These are phyloP conservation scores for Ptychochromis oligacanthus DNA, from an alignment of 2,113 vertebrate species.

Conservation along the genomic window DNA sequence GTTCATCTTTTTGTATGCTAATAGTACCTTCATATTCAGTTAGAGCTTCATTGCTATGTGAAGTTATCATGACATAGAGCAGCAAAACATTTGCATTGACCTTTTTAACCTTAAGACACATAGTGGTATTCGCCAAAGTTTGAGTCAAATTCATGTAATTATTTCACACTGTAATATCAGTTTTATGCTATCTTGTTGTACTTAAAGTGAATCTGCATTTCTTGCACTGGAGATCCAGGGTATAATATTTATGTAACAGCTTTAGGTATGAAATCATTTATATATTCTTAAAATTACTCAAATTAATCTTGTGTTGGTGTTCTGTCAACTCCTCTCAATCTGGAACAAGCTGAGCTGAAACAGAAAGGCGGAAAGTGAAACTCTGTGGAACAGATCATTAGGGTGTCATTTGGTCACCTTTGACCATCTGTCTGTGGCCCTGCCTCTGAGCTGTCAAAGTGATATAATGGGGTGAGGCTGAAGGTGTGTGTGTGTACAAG, in stretches of 20 bases:
- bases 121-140: background rate
- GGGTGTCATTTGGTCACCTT: slow-evolving; percentile 51
- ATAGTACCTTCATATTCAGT: background rate
- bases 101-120: background rate
- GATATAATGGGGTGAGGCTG: slow-evolving; percentile 54
- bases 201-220: background rate
- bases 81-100: background rate
- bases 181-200: background rate
- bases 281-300: background rate
- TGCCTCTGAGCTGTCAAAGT: slow-evolving; percentile 48
- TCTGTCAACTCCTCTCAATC: background rate
- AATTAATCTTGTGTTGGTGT: background rate
- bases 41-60: background rate
- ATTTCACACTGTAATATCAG: background rate
- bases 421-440: slow-evolving; percentile 52
- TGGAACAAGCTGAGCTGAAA: background rate
- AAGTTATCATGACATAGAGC: background rate
- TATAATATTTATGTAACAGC: background rate
- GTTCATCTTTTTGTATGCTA: background rate
- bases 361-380: slow-evolving; percentile 35
- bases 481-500: slow-evolving; percentile 4
- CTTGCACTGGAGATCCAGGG: background rate
- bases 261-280: slow-evolving; percentile 7
- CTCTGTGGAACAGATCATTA: slow-evolving; percentile 29
- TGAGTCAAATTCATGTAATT: background rate